Evolutionary conservation across 1,140 invertebrate genomes (phyloP).

Genomic region (Apis mellifera): Amel_HAv3.1 CM009943.2:88501-89000

Average conservation of each 20-base stretch:
- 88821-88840: constrained; percentile 25
- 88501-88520: too few relatives aligned
- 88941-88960: not conserved
- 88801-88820: not conserved
- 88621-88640: too few relatives aligned
- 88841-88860: not conserved
- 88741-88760: not conserved
- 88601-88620: too few relatives aligned
- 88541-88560: too few relatives aligned
- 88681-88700: too few relatives aligned
- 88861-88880: constrained; percentile 21
- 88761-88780: not conserved
- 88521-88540: too few relatives aligned
- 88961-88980: not conserved
- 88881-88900: constrained; percentile 8
- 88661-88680: too few relatives aligned
- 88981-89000: not conserved
- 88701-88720: too few relatives aligned
- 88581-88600: too few relatives aligned
- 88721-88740: not conserved
- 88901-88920: not conserved
- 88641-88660: too few relatives aligned
- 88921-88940: not conserved
- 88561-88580: too few relatives aligned
- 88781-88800: not conserved